A percentile compares a stretch with the other conserved stretches of the same genome.
Conservation (phyloP, 2,113 vertebrate genomes). For the Parus major region DNA sequence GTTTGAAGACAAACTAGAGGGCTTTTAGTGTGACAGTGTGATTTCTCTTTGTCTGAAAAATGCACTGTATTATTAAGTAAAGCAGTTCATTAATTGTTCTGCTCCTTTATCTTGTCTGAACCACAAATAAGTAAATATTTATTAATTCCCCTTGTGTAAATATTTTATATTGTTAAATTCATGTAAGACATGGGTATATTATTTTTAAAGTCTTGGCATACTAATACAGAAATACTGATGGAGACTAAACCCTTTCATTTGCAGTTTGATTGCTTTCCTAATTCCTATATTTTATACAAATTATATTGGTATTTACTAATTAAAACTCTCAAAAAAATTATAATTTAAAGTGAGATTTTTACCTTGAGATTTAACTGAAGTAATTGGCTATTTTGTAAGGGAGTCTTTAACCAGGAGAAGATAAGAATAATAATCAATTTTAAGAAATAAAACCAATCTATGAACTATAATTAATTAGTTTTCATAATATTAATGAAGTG, state of each 20-base stretch:
- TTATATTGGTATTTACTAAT: neutral
- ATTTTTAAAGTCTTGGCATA: neutral
- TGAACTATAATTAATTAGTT: neutral
- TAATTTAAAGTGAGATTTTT: neutral
- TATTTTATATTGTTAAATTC: neutral
- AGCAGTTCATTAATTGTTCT: neutral
- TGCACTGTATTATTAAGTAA: neutral
- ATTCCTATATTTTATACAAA: neutral
- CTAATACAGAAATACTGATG: neutral
- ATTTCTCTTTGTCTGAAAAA: neutral
- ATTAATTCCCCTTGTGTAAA: neutral
- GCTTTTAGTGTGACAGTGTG: neutral
- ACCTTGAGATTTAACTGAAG: neutral
- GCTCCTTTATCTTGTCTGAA: neutral
- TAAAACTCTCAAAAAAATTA: neutral
- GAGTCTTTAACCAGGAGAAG: neutral
- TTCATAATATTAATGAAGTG: accelerated
- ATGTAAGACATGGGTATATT: neutral
- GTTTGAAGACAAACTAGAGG: neutral
- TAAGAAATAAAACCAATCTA: neutral
- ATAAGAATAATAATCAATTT: neutral
- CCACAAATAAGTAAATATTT: neutral
- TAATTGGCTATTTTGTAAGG: neutral
- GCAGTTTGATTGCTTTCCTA: neutral
- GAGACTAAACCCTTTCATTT: neutral